A percentile compares a stretch with the other conserved stretches of the same genome.
phyloP scores from a whole-genome alignment of 2,797 vertebrate species.

The Urosaurus nigricauda region DNA sequence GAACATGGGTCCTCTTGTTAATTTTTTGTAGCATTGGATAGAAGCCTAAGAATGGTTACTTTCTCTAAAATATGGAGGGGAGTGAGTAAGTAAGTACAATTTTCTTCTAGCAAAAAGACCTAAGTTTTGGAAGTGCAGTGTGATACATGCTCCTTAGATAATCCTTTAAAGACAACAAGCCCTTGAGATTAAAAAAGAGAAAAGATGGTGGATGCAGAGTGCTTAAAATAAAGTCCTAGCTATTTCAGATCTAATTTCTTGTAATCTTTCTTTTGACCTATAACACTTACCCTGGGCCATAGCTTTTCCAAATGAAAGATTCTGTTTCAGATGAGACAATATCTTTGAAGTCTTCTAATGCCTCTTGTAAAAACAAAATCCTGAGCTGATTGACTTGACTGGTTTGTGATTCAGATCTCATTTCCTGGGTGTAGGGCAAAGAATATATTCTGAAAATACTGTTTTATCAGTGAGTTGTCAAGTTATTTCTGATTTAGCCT shows the following conservation, averaged over 20 bases:
- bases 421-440: constrained; percentile 49
- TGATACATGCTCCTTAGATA: constrained; percentile 7
- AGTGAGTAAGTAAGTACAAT: too few species aligned
- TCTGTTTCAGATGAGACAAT: constrained; percentile 10
- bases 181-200: background rate
- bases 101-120: background rate
- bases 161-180: background rate
- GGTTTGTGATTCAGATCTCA: constrained; percentile 54
- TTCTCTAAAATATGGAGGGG: background rate
- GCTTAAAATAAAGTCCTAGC: background rate
- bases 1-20: background rate
- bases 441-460: constrained; percentile 57
- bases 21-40: background rate
- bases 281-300: background rate
- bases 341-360: constrained; percentile 38
- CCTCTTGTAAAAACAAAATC: constrained; percentile 49
- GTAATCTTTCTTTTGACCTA: background rate
- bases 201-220: background rate
- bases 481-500: constrained; percentile 67
- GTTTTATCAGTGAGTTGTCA: constrained; percentile 60
- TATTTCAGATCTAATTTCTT: background rate
- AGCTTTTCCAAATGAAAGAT: constrained; percentile 48
- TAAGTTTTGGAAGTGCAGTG: background rate
- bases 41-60: background rate
- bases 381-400: constrained; percentile 49